Percentiles rank a stretch among this genome's conserved stretches.
These are phyloP conservation scores for Chaitophorus viminalis DNA, from an alignment of 2,888 invertebrate species.

Conservation along the genomic window DNA sequence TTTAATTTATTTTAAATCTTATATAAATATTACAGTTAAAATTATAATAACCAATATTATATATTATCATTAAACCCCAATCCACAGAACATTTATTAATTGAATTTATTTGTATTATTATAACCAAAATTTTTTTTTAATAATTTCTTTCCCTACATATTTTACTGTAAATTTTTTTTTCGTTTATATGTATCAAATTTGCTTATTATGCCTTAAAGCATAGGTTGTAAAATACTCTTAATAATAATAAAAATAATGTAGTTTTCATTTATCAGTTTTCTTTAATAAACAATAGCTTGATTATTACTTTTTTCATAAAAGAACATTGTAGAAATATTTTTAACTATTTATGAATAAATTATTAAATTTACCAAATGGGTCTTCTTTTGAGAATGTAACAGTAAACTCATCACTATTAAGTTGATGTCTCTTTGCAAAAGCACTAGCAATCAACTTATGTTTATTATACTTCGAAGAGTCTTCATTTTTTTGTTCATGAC, in stretches of 20 bases:
- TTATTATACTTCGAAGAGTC: constrained; percentile 81
- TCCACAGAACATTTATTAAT: too few relatives aligned
- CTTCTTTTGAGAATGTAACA: constrained; percentile 68
- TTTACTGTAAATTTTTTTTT: too few relatives aligned
- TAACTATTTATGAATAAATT: constrained; percentile 38
- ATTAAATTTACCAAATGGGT: constrained; percentile 82
- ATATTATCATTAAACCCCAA: too few relatives aligned
- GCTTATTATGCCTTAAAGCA: too few relatives aligned
- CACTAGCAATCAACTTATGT: constrained; percentile 91
- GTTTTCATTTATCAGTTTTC: neutral
- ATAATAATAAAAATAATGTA: neutral
- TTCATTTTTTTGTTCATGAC: constrained; percentile 77
- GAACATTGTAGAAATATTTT: neutral
- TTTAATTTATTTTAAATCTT: neutral
- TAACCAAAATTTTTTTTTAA: neutral
- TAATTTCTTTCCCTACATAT: too few relatives aligned
- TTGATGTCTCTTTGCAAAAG: constrained; percentile 87
- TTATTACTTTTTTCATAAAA: neutral
- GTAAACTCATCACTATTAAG: constrained; percentile 74
- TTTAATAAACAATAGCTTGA: neutral
- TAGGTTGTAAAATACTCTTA: too few relatives aligned
- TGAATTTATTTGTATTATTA: neutral
- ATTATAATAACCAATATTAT: too few relatives aligned
- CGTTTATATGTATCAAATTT: too few relatives aligned
- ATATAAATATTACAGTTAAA: too few relatives aligned